Base-by-base conservation (phyloP, 2,113 vertebrate genomes). In the Xenopus borealis region DNA sequence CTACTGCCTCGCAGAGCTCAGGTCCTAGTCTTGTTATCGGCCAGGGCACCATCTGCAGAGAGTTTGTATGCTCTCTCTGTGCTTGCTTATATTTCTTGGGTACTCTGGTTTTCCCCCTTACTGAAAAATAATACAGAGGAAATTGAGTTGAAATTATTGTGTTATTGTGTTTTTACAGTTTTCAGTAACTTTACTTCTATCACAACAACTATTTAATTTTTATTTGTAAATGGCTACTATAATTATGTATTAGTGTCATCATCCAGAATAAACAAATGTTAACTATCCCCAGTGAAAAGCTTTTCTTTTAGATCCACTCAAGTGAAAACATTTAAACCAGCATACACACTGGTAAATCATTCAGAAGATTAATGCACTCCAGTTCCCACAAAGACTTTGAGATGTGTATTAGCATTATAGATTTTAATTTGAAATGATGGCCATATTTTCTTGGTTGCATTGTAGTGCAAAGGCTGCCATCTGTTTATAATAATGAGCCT, bases 401-500 rank as follows among this genome's bases (percentile, higher is more conserved):
- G 88, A 91, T 88, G 89, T 88, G 89, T 88, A 94, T 96, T 96
- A 95, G 92, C 92, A 93, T 94, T 96, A 96, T 93, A 95, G 94
- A 96, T 96, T 96, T 92, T 94, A 96, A 96, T 94, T 93, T 96
- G 91, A 94, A 95, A 93, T 94, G 88, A 92, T 94, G 94, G 94
- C 94, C 90, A 90, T 90, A 91, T 92, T 91, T 91, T 88, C 76
- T 87, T 89, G 85, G 86, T 91, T 85, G 78, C 85, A 88, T 92
- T 91, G 92, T 92, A 86, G 89, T 86, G 91, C 89, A 89, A 83
- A 86, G 79, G 83, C 91, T 88, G 87, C 94, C 95, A 96, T 95
- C 94, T 96, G 94, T 92, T 94, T 93, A 92, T 93, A 93, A 94
- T 95, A 96, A 96, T 94, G 93, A 94, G 92, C 70, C 91, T 94